A percentile compares a stretch with the other conserved stretches of the same genome.
Evolutionary conservation across 2,113 vertebrate genomes (phyloP).

Genomic region (Haemorhous mexicanus): DNA sequence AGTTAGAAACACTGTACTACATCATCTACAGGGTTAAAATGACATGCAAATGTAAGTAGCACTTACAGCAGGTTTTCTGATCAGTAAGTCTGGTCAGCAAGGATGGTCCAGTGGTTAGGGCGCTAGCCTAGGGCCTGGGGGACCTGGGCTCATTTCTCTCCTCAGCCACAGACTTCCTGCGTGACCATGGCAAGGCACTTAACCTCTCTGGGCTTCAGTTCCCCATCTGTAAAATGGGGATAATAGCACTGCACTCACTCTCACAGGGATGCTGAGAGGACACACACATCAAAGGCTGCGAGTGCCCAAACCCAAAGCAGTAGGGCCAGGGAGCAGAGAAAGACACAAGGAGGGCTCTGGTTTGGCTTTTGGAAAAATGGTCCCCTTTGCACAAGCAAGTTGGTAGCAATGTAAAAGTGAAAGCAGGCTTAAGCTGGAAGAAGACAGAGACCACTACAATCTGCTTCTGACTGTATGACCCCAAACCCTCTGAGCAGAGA

Average conservation of each 20-base stretch:
- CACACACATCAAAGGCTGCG: slow-evolving; percentile 33
- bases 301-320: slow-evolving; percentile 22
- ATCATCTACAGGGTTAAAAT: slow-evolving; percentile 58
- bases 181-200: slow-evolving; percentile 59
- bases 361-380: neutral
- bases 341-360: neutral
- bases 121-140: slow-evolving; percentile 58
- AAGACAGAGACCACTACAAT: neutral
- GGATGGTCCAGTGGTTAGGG: slow-evolving; percentile 59
- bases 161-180: slow-evolving; percentile 62
- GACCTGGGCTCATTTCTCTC: slow-evolving; percentile 58
- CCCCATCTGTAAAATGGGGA: slow-evolving; percentile 66
- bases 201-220: slow-evolving; percentile 64
- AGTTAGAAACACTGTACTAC: slow-evolving; percentile 56
- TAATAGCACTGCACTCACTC: slow-evolving; percentile 58
- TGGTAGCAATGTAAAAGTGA: slow-evolving; percentile 10
- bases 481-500: slow-evolving; percentile 44
- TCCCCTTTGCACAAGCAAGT: neutral
- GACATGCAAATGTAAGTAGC: slow-evolving; percentile 60
- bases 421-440: slow-evolving; percentile 46
- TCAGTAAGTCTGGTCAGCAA: slow-evolving; percentile 64
- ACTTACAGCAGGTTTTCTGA: slow-evolving; percentile 68
- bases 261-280: slow-evolving; percentile 50
- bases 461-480: slow-evolving; percentile 16
- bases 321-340: slow-evolving; percentile 22